A percentile compares a stretch with the other conserved stretches of the same genome.
Conservation (phyloP, 2,888 invertebrate species). For the Drosophila nigricruria region DNA sequence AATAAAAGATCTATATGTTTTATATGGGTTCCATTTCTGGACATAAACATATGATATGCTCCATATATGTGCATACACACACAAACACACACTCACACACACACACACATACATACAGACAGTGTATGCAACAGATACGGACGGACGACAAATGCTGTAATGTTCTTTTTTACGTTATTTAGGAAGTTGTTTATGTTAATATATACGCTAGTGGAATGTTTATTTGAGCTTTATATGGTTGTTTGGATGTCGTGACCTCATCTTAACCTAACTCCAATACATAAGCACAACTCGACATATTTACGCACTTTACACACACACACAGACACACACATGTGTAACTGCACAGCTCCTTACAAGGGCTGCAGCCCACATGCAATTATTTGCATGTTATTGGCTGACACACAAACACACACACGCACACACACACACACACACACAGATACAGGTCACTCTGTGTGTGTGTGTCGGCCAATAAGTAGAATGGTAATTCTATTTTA, state of each 20-base stretch:
- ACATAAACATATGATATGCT: not conserved
- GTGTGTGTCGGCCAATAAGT: slow-evolving; percentile 17
- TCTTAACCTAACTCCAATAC: slow-evolving; percentile 35
- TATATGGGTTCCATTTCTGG: not conserved
- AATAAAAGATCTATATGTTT: too few species aligned
- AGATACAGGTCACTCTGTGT: not conserved
- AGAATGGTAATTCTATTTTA: slow-evolving; percentile 54
- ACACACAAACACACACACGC: slow-evolving; percentile 6
- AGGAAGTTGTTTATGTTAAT: slow-evolving; percentile 14
- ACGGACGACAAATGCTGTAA: not conserved
- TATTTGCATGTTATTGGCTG: slow-evolving; percentile 29
- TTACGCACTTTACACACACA: not conserved
- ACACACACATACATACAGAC: not conserved
- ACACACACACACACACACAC: not conserved
- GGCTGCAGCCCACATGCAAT: slow-evolving; percentile 47
- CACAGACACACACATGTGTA: slow-evolving; percentile 3
- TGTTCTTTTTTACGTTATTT: not conserved
- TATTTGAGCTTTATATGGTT: slow-evolving; percentile 6
- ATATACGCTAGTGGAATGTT: slow-evolving; percentile 8
- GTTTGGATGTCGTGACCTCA: slow-evolving; percentile 38
- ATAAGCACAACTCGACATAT: not conserved
- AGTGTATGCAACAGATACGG: slow-evolving; percentile 11
- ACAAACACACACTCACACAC: not conserved
- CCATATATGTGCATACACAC: not conserved
- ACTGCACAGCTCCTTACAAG: slow-evolving; percentile 50